Evolutionary conservation across 2,113 vertebrate genomes (phyloP).

Genomic region (Addax nasomaculatus): DNA sequence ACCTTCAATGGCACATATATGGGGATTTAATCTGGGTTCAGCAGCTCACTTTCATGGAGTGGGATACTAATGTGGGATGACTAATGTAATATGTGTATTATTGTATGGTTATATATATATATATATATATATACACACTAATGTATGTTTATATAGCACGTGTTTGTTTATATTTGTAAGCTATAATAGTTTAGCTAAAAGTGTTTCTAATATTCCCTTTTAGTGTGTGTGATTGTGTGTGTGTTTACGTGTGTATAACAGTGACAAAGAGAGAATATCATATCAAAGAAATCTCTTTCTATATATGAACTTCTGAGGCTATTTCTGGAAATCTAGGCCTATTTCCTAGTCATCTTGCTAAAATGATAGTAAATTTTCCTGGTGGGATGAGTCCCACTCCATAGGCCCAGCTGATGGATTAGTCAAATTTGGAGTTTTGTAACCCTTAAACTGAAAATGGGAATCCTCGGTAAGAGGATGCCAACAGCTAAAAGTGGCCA

Average conservation of each 20-base stretch:
- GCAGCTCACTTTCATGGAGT: background rate
- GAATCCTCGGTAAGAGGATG: background rate
- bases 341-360: background rate
- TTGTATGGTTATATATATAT: background rate
- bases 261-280: background rate
- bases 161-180: background rate
- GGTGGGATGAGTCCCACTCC: background rate
- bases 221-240: background rate
- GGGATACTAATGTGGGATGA: background rate
- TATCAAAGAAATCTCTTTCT: background rate
- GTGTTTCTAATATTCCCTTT: background rate
- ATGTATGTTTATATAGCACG: background rate
- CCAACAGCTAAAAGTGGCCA: background rate
- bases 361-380: background rate
- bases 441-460: background rate
- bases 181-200: background rate
- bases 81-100: background rate
- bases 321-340: background rate
- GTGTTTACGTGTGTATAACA: background rate
- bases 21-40: background rate
- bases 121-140: background rate
- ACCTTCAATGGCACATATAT: background rate
- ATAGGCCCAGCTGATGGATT: background rate
- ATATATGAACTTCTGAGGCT: background rate
- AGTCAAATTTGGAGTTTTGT: background rate